Percentiles rank a stretch among this genome's conserved stretches.
Conservation (phyloP, 2,113 vertebrate species). For the Oophaga pumilio region DNA sequence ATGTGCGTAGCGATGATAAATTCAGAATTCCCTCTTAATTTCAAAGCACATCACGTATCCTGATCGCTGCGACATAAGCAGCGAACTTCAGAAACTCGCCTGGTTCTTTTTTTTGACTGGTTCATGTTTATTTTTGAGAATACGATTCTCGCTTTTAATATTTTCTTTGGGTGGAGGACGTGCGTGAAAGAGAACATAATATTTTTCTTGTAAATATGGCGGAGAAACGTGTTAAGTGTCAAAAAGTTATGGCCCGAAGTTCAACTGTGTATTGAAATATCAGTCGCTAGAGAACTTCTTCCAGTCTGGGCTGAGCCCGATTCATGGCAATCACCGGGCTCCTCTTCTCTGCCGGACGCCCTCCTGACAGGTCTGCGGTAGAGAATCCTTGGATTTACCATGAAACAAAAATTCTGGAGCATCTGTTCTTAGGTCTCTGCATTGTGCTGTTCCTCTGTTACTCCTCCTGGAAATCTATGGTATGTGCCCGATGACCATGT, state of each 20-base stretch:
- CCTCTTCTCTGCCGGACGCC: background rate
- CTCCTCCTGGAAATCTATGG: background rate
- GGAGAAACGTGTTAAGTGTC: slow-evolving; percentile 50
- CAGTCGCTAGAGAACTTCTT: slow-evolving; percentile 8
- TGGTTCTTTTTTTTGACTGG: background rate
- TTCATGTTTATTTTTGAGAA: slow-evolving; percentile 50
- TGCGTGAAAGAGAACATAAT: slow-evolving; percentile 51
- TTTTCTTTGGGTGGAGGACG: slow-evolving; percentile 54
- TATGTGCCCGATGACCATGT: too few species aligned
- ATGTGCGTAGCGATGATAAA: background rate
- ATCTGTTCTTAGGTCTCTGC: background rate
- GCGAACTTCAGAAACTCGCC: background rate
- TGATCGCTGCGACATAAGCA: background rate
- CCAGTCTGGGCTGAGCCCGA: background rate
- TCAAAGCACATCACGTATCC: background rate
- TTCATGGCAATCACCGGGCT: background rate
- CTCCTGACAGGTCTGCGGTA: background rate
- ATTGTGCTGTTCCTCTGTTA: background rate
- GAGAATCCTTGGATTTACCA: background rate
- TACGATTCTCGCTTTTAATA: slow-evolving; percentile 44
- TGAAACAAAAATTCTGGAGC: background rate
- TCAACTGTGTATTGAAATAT: slow-evolving; percentile 27
- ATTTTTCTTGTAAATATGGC: slow-evolving; percentile 55
- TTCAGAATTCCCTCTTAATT: background rate
- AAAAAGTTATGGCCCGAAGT: slow-evolving; percentile 48